A percentile compares a stretch with the other conserved stretches of the same genome.
phyloP scores from a whole-genome alignment of 2,888 invertebrate genomes.

The Acronicta leporina region DNA sequence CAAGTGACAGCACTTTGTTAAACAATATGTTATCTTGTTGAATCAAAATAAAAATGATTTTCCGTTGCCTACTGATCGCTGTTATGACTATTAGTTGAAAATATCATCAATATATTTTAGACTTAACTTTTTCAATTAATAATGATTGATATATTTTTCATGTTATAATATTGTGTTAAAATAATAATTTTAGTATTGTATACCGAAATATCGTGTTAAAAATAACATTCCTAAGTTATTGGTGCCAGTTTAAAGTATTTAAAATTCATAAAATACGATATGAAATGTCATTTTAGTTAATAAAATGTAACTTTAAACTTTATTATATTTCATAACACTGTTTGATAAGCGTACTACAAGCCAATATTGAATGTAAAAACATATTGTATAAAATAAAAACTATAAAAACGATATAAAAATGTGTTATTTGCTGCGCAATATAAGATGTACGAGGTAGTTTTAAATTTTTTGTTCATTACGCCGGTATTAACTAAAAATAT shows the following conservation, averaged over 20 bases:
- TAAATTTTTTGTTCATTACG: conserved; percentile 19
- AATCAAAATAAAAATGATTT: conserved; percentile 1
- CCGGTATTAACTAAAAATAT: conserved; percentile 3
- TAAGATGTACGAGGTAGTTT: conserved; percentile 27
- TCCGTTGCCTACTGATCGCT: conserved; percentile 1
- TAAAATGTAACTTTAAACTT: conserved; percentile 1
- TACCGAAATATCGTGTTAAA: conserved; percentile 26
- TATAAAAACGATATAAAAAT: conserved; percentile 37
- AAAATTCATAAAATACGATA: conserved; percentile 16
- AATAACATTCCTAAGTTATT: conserved; percentile 45
- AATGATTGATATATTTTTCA: conserved; percentile 16
- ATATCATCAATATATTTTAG: conserved; percentile 36
- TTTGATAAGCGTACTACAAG: conserved; percentile 29
- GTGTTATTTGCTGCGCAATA: conserved; percentile 41
- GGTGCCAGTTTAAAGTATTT: conserved; percentile 33
- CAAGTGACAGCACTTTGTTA: no score
- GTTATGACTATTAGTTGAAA: conserved; percentile 12
- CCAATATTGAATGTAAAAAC: conserved; percentile 30
- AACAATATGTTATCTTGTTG: no score
- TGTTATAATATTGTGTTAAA: conserved; percentile 35
- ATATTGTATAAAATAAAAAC: conserved; percentile 37
- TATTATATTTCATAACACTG: conserved; percentile 6
- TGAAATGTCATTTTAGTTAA: conserved; percentile 9
- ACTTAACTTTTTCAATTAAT: conserved; percentile 30
- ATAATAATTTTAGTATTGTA: conserved; percentile 30